Base-by-base conservation (phyloP, 2,113 vertebrate genomes). In the Pipra filicauda region DNA sequence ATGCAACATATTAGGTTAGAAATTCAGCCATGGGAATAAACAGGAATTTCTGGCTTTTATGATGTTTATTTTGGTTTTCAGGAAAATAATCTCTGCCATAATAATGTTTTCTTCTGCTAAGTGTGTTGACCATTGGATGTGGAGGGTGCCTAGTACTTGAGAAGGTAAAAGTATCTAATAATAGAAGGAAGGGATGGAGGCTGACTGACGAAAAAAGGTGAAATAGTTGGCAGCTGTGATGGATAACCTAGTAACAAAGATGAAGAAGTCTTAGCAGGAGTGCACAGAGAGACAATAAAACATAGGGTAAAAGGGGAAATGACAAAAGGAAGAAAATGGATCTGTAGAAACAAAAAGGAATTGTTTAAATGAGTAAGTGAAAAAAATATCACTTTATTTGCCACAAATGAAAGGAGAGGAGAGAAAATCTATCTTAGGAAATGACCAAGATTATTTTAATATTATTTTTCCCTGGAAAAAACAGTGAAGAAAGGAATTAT, bases 231-330 rank as follows among this genome's bases (percentile, higher is more conserved):
- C 77, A 92, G 77, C 67, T 91, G 90, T 95, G 90, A 97, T 95
- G 69, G 78, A 97, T 97, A 84, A 88, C 91, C 88, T 88, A 95
- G 64, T 96, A 96, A 95, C 48, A 85, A 96, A 92, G 92, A 96
- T 77, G 84, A 95, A 96, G 85, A 88, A 88, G 90, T 74, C 91
- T 92, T 94, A 96, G 76, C 93, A 69, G 64, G 27, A 92, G 59
- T 57, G 48, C 41, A 70, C 27, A 73, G 65, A 67, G 8, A 80
- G 26, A 58, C 33, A 89, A 95, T 92, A 95, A 95, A 95, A 96
- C 67, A 84, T 11, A 70, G 5, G n/a, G 31, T 46, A 76, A 88
- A 88, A 86, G 21, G 48, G 79, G 49, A 95, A 95, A 64, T 82
- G 59, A 28, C 61, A 93, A 72, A 86, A 59, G 37, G 9, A 31